Percentiles rank a stretch among this genome's conserved stretches.
These are phyloP conservation scores for Julus scanicus DNA, from an alignment of 2,888 invertebrate species.

Conservation along the genomic window DNA sequence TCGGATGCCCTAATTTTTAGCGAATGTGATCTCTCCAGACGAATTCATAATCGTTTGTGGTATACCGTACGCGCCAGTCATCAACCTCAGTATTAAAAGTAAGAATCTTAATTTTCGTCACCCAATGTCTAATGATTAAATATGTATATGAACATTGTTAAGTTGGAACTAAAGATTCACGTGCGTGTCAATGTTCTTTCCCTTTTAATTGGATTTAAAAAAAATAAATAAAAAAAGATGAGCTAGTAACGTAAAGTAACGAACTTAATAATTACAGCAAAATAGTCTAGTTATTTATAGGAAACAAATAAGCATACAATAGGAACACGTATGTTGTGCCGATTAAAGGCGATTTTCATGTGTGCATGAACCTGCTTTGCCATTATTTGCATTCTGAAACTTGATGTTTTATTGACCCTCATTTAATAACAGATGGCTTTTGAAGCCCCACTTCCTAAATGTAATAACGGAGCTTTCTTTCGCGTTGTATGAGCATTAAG, in stretches of 20 bases:
- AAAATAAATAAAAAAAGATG: background rate
- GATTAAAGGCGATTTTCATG: background rate
- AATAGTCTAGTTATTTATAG: background rate
- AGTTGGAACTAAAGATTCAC: background rate
- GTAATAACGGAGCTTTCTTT: background rate
- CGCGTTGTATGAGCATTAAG: background rate
- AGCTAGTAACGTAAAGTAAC: background rate
- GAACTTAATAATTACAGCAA: background rate
- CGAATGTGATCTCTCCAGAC: background rate
- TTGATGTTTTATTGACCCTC: constrained; percentile 43
- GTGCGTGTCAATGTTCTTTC: background rate
- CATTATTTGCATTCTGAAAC: constrained; percentile 31
- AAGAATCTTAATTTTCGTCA: background rate
- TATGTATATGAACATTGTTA: background rate
- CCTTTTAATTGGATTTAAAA: constrained; percentile 14
- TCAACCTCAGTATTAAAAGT: background rate
- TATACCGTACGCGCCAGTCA: background rate
- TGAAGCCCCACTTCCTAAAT: constrained; percentile 5
- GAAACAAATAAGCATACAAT: constrained; percentile 43
- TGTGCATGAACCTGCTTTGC: background rate
- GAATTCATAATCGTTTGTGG: background rate
- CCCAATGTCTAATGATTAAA: background rate
- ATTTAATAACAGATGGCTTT: constrained; percentile 1
- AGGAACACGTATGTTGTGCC: background rate
- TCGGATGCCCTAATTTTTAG: background rate